Evolutionary conservation across 1,140 invertebrate species (phyloP).

Genomic region (Conopomorpha cramerella): DNA sequence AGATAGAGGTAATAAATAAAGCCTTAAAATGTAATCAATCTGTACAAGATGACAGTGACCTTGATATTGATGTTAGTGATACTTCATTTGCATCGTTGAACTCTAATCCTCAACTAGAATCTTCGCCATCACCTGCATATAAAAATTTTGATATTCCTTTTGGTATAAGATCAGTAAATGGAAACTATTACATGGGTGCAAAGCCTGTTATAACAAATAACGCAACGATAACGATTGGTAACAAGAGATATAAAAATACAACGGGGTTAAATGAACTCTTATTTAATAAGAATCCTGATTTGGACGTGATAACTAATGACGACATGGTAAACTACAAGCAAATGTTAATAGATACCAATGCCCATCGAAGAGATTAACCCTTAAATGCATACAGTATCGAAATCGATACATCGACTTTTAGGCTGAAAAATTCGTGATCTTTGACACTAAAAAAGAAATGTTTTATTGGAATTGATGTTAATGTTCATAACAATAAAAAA

Average conservation of each 20-base stretch:
- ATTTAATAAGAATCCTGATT: constrained; percentile 5
- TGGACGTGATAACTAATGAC: constrained; percentile 2
- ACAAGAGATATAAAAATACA: too few species aligned
- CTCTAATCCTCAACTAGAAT: too few species aligned
- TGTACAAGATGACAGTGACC: constrained; percentile 1
- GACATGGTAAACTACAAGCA: constrained; percentile 6
- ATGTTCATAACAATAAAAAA: too few species aligned
- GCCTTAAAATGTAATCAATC: not conserved
- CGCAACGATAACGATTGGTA: constrained; percentile 3
- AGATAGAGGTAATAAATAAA: too few species aligned
- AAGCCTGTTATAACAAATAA: constrained; percentile 1
- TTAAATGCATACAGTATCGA: too few species aligned
- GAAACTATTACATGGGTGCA: too few species aligned
- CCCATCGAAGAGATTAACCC: constrained; percentile 6
- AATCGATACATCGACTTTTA: too few species aligned
- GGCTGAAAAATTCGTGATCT: too few species aligned
- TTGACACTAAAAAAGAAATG: too few species aligned
- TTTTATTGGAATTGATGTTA: too few species aligned
- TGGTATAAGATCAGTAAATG: too few species aligned
- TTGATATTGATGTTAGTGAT: constrained; percentile 1
- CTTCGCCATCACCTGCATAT: constrained; percentile 3
- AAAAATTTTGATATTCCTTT: constrained; percentile 1
- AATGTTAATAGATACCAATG: constrained; percentile 6
- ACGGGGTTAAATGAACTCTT: constrained; percentile 4
- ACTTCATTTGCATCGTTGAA: constrained; percentile 2